phyloP scores from a whole-genome alignment of 1,140 invertebrate species.

The Paracyclopina nana region DNA sequence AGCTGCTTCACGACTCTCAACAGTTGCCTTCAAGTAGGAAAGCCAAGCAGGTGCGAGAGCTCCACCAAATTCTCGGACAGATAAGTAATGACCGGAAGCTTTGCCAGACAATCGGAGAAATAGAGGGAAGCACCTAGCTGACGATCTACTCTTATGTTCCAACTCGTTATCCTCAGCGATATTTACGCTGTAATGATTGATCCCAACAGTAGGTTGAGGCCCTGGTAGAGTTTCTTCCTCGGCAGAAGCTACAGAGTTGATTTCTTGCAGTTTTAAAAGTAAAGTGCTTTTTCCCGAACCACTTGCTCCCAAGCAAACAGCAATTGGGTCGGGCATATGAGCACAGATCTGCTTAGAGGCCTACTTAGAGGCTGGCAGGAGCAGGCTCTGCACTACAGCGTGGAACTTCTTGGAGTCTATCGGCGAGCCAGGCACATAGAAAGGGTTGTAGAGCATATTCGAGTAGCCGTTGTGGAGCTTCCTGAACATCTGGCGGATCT shows the following conservation, averaged over 20 bases:
- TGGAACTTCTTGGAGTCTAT: constrained; percentile 40
- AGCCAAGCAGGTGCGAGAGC: too few species aligned
- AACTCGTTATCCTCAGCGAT: too few species aligned
- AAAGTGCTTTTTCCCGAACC: constrained; percentile 2
- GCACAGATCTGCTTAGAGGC: neutral
- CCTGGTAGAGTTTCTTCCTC: neutral
- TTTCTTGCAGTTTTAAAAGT: neutral
- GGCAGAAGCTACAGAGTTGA: neutral
- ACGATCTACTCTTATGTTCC: too few species aligned
- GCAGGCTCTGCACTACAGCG: neutral
- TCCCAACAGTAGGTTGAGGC: neutral
- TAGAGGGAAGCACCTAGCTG: too few species aligned
- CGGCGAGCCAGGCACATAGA: constrained; percentile 67
- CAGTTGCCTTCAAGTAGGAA: too few species aligned
- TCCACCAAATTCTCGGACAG: too few species aligned
- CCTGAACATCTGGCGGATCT: constrained; percentile 75
- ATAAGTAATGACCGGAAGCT: too few species aligned
- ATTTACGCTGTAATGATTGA: neutral
- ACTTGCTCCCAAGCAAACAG: neutral
- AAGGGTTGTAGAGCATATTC: constrained; percentile 81
- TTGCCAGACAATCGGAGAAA: too few species aligned
- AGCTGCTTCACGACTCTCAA: too few species aligned
- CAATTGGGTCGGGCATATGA: neutral
- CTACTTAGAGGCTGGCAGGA: neutral
- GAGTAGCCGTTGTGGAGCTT: constrained; percentile 74